Base-by-base conservation (phyloP, 2,113 vertebrate genomes). In the Neogale vison region DNA sequence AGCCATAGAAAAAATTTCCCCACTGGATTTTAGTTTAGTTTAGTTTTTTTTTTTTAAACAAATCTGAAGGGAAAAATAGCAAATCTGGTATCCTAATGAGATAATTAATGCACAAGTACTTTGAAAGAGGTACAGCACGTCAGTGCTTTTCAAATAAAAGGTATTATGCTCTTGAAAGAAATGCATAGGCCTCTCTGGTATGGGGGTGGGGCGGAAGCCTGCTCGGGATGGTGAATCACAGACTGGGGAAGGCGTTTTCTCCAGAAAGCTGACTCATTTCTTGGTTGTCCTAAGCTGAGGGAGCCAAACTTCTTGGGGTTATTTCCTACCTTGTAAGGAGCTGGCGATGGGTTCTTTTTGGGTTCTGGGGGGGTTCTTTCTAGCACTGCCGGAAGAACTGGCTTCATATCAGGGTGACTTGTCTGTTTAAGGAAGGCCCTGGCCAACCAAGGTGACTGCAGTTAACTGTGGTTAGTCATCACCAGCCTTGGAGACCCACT, bases 41-140 rank as follows among this genome's bases (percentile, higher is more conserved):
- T 18, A 17, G 15, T 55, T 55, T 88, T 57, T 61, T 65, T 88
- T 65, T 67, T 50, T 8, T 34, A 34, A 67, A 88, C 1, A 87
- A 85, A 74, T 74, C 61, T 52, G 18, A 93, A 97, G 45, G 42
- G n/a, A 89, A 95, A 97, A 96, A 74, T 77, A 97, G 96, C 94
- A 94, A 96, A 88, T 94, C 90, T 82, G 90, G 71, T 94, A 61
- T 61, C 97, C 95, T 96, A 97, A 98, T 97, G 97, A 98, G 96
- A 96, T 98, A 93, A 97, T 94, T 95, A 97, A 90, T 93, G 96
- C 95, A 94, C 63, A 84, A 96, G 83, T n/a, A 71, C 63, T 96
- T 90, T 96, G 80, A 93, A 95, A 96, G 83, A 96, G 74, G 83
- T 87, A 7, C 23, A 57, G 79, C 77, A 71, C 52, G 86, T 88